Base-by-base conservation (phyloP, 2,797 vertebrate species). In the Lagorchestes hirsutus region DNA sequence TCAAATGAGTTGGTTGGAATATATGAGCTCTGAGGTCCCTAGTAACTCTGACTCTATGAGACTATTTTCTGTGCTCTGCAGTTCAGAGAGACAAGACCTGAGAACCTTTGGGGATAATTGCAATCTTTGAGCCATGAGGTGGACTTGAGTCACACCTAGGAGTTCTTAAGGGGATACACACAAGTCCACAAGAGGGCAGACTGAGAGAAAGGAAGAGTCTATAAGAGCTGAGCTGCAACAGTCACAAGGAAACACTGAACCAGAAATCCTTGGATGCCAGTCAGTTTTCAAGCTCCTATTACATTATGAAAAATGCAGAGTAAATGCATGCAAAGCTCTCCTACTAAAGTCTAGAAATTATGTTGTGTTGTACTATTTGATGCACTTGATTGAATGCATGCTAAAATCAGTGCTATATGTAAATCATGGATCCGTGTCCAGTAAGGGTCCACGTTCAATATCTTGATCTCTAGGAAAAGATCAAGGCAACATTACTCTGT, bases 401-500 rank as follows among this genome's bases (percentile, higher is more conserved):
- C 92, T 13, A n/a, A 1, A 92, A 18, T 46, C 24, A 50, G 94
- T 5, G 62, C 95, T 93, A 94, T 96, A 31, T 96, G 22, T 54
- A 90, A 82, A 62, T 10, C 55, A 92, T 28, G 82, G 87, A 93
- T 93, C 50, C 10, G 62, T 87, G 62, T 92, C 52, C 92, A 34
- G 74, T 92, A 50, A 95, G 27, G 90, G 91, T 74, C 90, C 74
- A 92, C 92, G 96, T 74, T 92, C 92, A 93, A 55, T 92, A 91
- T 6, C 55, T 93, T 5, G 27, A 29, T 94, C 74, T 46, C 94
- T 22, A 91, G 8, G 3, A 87, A 87, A 24, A 46, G 22, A 87
- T 87, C 22, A 27, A 87, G 14, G 62, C 2, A 22, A 46, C 11
- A 2, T 92, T 93, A 50, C 54, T 40, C 58, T 54, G 34, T 24